Evolutionary conservation across 2,888 invertebrate species (phyloP).

Genomic region (Macrosoma leucophasiata): DNA sequence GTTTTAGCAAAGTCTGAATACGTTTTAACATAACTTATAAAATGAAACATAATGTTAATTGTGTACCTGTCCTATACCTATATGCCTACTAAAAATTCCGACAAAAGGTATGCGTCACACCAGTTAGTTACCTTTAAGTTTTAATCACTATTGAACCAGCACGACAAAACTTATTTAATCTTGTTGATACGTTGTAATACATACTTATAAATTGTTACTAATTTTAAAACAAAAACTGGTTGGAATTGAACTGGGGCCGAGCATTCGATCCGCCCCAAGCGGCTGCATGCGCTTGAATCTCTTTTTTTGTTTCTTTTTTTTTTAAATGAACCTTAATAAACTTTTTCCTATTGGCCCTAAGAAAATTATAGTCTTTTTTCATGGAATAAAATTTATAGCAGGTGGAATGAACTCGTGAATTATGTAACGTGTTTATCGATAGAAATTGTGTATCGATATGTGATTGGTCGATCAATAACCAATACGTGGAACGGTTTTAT

Average conservation of each 20-base stretch:
- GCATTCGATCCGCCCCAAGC: slow-evolving; percentile 59
- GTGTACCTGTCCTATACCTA: too few relatives aligned
- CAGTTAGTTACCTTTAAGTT: too few relatives aligned
- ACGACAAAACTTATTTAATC: too few relatives aligned
- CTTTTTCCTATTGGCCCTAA: slow-evolving; percentile 70
- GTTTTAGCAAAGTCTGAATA: too few relatives aligned
- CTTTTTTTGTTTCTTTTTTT: slow-evolving; percentile 48
- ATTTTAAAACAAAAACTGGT: slow-evolving; percentile 56
- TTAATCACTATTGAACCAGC: too few relatives aligned
- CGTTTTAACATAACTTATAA: too few relatives aligned
- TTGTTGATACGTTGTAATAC: too few relatives aligned
- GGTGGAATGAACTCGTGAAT: slow-evolving; percentile 42
- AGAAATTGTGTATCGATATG: slow-evolving; percentile 41
- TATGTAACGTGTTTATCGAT: slow-evolving; percentile 48
- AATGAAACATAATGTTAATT: too few relatives aligned
- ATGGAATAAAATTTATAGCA: slow-evolving; percentile 69
- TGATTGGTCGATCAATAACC: slow-evolving; percentile 41
- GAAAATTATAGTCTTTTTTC: slow-evolving; percentile 59
- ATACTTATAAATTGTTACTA: slow-evolving; percentile 18
- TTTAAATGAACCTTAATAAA: slow-evolving; percentile 48
- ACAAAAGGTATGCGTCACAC: too few relatives aligned
- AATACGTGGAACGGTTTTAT: slow-evolving; percentile 31
- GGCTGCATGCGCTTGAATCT: slow-evolving; percentile 40
- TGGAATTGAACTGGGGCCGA: slow-evolving; percentile 44
- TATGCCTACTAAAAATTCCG: too few relatives aligned